Conservation (phyloP, 2,797 vertebrate species). For the Periparus ater region DNA sequence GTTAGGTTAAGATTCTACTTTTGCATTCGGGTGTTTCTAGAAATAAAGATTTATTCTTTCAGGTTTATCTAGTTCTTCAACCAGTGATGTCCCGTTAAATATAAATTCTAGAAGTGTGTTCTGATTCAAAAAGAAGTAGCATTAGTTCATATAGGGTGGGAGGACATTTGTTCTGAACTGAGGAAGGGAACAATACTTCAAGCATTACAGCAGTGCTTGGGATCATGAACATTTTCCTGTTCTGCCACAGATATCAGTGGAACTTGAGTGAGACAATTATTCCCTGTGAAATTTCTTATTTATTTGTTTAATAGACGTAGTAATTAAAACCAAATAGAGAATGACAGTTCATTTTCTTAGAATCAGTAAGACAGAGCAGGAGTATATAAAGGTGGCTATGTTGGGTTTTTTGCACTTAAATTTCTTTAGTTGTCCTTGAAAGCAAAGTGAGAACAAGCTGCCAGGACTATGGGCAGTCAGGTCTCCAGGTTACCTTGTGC, state of each 20-base stretch:
- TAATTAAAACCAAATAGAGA: neutral
- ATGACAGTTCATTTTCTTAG: neutral
- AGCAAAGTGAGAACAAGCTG: neutral
- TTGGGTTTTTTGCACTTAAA: neutral
- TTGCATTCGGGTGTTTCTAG: neutral
- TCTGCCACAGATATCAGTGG: neutral
- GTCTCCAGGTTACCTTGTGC: neutral
- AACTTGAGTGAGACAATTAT: neutral
- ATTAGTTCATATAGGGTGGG: neutral
- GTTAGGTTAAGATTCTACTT: neutral
- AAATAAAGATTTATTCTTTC: neutral
- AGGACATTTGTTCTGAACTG: neutral
- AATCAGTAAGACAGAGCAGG: neutral
- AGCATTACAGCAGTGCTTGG: neutral
- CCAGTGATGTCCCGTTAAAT: neutral
- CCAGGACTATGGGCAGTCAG: neutral
- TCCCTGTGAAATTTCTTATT: neutral
- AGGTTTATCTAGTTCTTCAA: neutral
- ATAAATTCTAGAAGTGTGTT: neutral
- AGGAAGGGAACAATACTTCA: neutral
- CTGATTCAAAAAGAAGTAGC: neutral
- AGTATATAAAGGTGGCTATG: neutral
- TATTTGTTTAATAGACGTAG: neutral
- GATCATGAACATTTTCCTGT: neutral
- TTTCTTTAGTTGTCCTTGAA: neutral